Evolutionary conservation across 2,797 vertebrate genomes (phyloP).

Genomic region (Antennarius maculatus): DNA sequence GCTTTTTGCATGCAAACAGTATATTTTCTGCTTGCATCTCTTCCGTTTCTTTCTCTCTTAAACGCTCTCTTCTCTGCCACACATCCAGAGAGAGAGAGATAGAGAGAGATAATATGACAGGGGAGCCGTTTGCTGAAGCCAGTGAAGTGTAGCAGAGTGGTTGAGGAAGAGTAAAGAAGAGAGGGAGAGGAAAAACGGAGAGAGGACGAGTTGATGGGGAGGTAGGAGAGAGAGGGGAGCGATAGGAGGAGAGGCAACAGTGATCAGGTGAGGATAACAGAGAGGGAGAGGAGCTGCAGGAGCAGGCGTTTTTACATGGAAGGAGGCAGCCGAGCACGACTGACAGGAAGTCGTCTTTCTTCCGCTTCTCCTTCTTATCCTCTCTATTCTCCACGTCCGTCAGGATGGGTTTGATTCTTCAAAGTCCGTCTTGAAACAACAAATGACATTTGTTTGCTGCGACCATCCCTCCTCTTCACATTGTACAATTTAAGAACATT

Average conservation of each 20-base stretch:
- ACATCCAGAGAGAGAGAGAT: background rate
- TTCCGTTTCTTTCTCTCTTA: conserved; percentile 10
- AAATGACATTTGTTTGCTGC: background rate
- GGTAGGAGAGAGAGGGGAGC: conserved; percentile 17
- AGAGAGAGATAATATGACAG: conserved; percentile 61
- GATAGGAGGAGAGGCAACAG: conserved; percentile 42
- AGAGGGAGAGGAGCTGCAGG: conserved; percentile 67
- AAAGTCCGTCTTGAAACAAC: conserved; percentile 5
- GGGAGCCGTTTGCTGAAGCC: conserved; percentile 72
- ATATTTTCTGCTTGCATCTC: conserved; percentile 21
- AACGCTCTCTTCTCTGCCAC: no score
- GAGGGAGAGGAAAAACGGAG: conserved; percentile 6
- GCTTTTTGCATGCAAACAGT: conserved; percentile 19
- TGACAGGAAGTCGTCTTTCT: conserved; percentile 49
- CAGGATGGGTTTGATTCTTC: conserved; percentile 4
- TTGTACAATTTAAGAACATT: background rate
- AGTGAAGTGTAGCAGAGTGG: conserved; percentile 77
- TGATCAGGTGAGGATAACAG: conserved; percentile 62
- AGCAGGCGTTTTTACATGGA: conserved; percentile 67
- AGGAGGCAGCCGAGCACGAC: conserved; percentile 66
- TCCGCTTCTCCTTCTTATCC: conserved; percentile 18
- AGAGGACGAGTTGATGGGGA: conserved; percentile 51
- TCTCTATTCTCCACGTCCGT: conserved; percentile 14
- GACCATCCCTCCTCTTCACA: conserved; percentile 3
- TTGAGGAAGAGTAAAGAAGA: conserved; percentile 42